Evolutionary conservation across 2,888 invertebrate genomes (phyloP).

Genomic region (Enchytraeus crypticus): DNA sequence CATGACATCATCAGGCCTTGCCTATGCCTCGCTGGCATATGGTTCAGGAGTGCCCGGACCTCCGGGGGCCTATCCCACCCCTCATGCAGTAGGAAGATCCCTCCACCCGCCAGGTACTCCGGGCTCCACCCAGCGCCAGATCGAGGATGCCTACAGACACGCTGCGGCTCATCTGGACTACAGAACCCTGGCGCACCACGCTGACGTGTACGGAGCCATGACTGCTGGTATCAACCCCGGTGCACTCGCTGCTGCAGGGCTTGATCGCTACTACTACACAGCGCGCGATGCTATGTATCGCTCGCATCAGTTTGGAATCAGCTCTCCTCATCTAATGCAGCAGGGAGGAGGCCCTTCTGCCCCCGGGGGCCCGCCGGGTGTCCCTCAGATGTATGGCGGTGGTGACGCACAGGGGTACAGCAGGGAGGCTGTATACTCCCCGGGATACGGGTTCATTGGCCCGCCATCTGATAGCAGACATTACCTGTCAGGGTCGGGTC

Average conservation of each 20-base stretch:
- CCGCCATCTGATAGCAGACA: conserved; percentile 31
- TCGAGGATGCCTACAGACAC: conserved; percentile 40
- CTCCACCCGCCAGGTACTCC: too few relatives aligned
- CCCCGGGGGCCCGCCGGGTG: conserved; percentile 21
- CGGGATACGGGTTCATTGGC: conserved; percentile 41
- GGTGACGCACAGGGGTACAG: conserved; percentile 33
- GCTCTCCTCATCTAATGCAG: conserved; percentile 39
- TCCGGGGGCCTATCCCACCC: conserved; percentile 3
- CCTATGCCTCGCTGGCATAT: too few relatives aligned
- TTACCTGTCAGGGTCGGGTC: conserved; percentile 29
- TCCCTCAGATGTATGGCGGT: neutral
- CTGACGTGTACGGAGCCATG: conserved; percentile 34
- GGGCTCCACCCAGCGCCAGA: conserved; percentile 33
- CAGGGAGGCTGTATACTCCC: conserved; percentile 36
- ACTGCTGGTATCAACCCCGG: conserved; percentile 36
- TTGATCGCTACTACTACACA: conserved; percentile 41
- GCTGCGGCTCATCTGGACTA: conserved; percentile 31
- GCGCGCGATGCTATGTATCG: conserved; percentile 41
- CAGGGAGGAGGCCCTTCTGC: conserved; percentile 39
- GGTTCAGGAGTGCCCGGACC: too few relatives aligned
- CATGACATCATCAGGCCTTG: too few relatives aligned
- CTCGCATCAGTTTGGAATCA: conserved; percentile 38
- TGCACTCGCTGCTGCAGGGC: neutral
- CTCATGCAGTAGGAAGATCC: conserved; percentile 7
- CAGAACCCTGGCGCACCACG: conserved; percentile 31